phyloP scores from a whole-genome alignment of 1,140 invertebrate genomes.

The Temnothorax curvispinosus region DNA sequence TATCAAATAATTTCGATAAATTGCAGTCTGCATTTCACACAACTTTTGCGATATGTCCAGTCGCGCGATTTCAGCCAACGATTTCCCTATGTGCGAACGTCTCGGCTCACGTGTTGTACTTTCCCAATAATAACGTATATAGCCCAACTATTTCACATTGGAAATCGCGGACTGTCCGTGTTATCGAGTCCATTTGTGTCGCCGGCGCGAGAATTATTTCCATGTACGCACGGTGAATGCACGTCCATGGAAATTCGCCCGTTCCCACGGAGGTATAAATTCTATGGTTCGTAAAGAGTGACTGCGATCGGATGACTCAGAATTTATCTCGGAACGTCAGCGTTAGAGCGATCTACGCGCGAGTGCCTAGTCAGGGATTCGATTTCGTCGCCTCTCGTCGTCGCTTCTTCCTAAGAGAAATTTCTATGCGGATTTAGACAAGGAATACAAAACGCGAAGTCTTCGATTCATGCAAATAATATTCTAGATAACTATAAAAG shows the following conservation, averaged over 20 bases:
- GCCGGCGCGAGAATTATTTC: constrained; percentile 35
- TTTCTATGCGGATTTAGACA: not conserved
- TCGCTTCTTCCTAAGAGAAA: not conserved
- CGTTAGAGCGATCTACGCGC: not conserved
- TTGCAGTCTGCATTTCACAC: not conserved
- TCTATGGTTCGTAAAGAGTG: constrained; percentile 12
- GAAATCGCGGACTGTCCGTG: constrained; percentile 24
- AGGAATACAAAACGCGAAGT: not conserved
- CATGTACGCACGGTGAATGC: constrained; percentile 4
- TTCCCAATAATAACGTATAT: constrained; percentile 20
- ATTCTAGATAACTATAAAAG: not conserved
- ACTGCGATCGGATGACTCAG: constrained; percentile 18
- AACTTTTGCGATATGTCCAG: not conserved
- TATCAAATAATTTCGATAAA: not conserved
- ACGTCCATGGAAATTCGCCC: constrained; percentile 38
- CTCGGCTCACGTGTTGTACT: not conserved
- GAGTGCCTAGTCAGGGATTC: constrained; percentile 12
- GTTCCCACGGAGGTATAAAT: constrained; percentile 26
- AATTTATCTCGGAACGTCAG: constrained; percentile 9
- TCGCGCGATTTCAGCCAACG: not conserved
- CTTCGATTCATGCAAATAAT: not conserved
- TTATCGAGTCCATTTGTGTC: constrained; percentile 36
- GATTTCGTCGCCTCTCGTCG: not conserved
- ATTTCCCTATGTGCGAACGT: not conserved
- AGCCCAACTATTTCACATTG: constrained; percentile 42